Percentiles rank a stretch among this genome's conserved stretches.
These are phyloP conservation scores for Bombus confusus DNA, from an alignment of 1,140 invertebrate species.

Conservation along the genomic window DNA sequence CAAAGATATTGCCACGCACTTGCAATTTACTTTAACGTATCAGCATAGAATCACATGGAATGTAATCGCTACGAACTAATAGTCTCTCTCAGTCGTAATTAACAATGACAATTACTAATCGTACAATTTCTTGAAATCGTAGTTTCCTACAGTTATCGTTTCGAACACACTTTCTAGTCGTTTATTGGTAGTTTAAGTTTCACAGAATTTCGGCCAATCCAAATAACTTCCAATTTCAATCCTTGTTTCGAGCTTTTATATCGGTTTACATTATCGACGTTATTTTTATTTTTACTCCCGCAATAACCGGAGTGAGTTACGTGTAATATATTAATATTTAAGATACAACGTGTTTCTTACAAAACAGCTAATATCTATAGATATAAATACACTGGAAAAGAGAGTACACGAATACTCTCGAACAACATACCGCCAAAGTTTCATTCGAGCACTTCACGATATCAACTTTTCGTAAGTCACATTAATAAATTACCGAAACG, in stretches of 20 bases:
- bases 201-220: not conserved
- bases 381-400: slow-evolving; percentile 30
- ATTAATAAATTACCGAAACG: slow-evolving; percentile 1
- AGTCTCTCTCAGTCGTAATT: not conserved
- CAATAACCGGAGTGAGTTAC: not conserved
- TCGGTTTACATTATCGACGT: not conserved
- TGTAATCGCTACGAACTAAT: slow-evolving; percentile 9
- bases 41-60: slow-evolving; percentile 24
- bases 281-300: not conserved
- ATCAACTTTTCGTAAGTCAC: slow-evolving; percentile 22
- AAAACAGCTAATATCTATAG: slow-evolving; percentile 5
- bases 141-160: slow-evolving; percentile 2
- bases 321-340: slow-evolving; percentile 2
- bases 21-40: not conserved
- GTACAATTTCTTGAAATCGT: slow-evolving; percentile 5
- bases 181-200: not conserved
- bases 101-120: slow-evolving; percentile 25
- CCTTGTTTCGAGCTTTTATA: not conserved
- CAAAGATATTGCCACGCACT: too few relatives aligned
- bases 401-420: slow-evolving; percentile 24
- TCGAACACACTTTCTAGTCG: slow-evolving; percentile 10
- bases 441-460: slow-evolving; percentile 25
- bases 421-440: slow-evolving; percentile 33
- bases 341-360: slow-evolving; percentile 1
- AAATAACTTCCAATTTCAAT: not conserved